Evolutionary conservation across 2,888 invertebrate genomes (phyloP), one percentile per base, ranked within the genome.

Genomic region (Sesia bembeciformis): DNA sequence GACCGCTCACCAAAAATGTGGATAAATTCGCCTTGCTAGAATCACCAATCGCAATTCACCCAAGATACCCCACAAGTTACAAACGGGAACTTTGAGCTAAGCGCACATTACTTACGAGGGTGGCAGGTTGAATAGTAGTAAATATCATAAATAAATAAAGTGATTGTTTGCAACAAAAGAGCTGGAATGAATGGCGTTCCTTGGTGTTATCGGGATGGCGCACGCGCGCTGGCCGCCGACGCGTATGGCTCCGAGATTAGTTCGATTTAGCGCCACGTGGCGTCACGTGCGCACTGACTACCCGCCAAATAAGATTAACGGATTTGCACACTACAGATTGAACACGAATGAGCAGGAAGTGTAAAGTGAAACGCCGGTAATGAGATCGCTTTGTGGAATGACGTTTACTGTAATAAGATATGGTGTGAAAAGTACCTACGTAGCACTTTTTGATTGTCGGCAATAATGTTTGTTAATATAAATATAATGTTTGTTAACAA

Each of bases 301-400:
- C 49, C 53, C 49, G 53, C 49, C 50, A 53, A 53, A 53, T 49
- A 78, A 89, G 88, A 89, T 89, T 89, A 89, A 81, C 86, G 86
- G 89, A 89, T 89, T 88, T 88, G 84, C 84, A 82, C 86, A 87
- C 88, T 88, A 87, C 89, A 87, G 86, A 89, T 88, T 89, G 88
- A 85, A 88, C 88, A 86, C 83, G 83, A 88, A 86, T 86, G 74
- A 72, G 74, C 86, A 84, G 88, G 88, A 89, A 87, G 88, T 88
- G 88, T 85, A 86, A 88, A 89, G 86, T 89, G 88, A 88, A 88
- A 87, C 86, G 78, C 70, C 74, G 79, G 84, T 86, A 86, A 87
- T 85, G 83, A 86, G 81, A 78, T 78, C 76, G 71, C 78, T 79
- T 83, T 84, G 81, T 84, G 81, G 83, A 74, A 67, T 74, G 71